Base-by-base conservation (phyloP, 2,888 invertebrate genomes). In the Acronicta aceris region DNA sequence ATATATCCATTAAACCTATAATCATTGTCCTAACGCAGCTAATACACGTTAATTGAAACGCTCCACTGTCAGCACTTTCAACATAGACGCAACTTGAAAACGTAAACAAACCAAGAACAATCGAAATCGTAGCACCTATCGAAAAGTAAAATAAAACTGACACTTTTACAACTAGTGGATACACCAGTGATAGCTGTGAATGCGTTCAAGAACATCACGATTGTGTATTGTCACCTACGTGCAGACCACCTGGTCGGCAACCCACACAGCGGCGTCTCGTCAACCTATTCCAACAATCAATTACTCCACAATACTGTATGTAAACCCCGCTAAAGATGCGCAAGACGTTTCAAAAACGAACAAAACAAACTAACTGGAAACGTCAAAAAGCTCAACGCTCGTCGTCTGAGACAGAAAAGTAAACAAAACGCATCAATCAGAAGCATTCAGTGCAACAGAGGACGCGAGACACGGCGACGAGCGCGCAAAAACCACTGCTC, bases 401-500 rank as follows among this genome's bases (percentile, higher is more conserved):
- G 74, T 59, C 74, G 63, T 61, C 64, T 56, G 76, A 81, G 84
- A 81, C 81, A 81, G 82, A 76, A 81, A 86, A 86, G 84, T 85
- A 81, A 89, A 87, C 90, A 88, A 89, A 89, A 85, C 83, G 81
- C 87, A 86, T 85, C 86, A 81, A 86, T 85, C 86, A 81, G 79
- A 75, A 75, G 78, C 76, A 71, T 73, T 46, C 68, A 73, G 71
- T 59, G 68, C 73, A 65, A 47, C 65, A 59, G 71, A 70, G 60
- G 48, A 65, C 72, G 63, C 76, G 58, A 59, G 66, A 67, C 72
- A 74, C 76, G 58, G 74, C 72, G 66, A 74, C 67, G 61, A 54
- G 65, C 57, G 67, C 65, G 79, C 77, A 85, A 88, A 87, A 86
- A 86, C 75, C 72, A 52, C 75, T 58, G 74, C 76, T 77, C 81